Base-by-base conservation (phyloP, 2,797 vertebrate species). In the Pangasius mekongensis region DNA sequence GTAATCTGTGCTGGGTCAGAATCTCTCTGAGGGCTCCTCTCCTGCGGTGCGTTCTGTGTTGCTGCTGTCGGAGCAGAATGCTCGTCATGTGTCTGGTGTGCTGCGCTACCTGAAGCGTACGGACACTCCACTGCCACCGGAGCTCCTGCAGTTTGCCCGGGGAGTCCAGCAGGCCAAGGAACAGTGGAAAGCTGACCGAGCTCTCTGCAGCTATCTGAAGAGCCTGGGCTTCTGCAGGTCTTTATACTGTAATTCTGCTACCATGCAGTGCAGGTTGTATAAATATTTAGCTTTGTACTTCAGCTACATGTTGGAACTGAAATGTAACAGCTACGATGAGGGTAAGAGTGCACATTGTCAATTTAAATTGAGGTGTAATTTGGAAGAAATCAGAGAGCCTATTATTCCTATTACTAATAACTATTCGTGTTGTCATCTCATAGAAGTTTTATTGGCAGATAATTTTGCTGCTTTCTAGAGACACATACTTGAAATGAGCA, bases 171-270 rank as follows among this genome's bases (percentile, higher is more conserved):
- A 47, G 27, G 94, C 93, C 87, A 93, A 92, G 3, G 96, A 97
- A 86, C 89, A 92, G 69, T 92, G 92, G 76, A 96, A 95, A 92
- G 91, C 74, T 0, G 18, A 82, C 76, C 82, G 87, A 13, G 93
- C 93, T 9, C 92, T 97, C 8, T 97, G 96, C 90, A 89, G 86
- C 90, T 91, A 93, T 89, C 88, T 97, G 56, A 97, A 97, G 92
- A 95, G 93, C 87, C 92, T 95, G 33, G 96, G 96, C 77, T 93
- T 94, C 76, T 97, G 96, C 95, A 95, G 95, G 96, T 96, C 2
- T 49, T 67, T 85, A 60, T n/a, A 71, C 33, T 58, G 14, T 27
- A 83, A 18, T 58, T 52, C 14, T 47, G 1, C 56, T 73, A 9
- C 30, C 2, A 18, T 36, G 14, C 22, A 73, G 22, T 54, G 52